These are phyloP conservation scores for Sycobia sp. DNA, from an alignment of 1,140 invertebrate genomes.

Conservation along the genomic window DNA sequence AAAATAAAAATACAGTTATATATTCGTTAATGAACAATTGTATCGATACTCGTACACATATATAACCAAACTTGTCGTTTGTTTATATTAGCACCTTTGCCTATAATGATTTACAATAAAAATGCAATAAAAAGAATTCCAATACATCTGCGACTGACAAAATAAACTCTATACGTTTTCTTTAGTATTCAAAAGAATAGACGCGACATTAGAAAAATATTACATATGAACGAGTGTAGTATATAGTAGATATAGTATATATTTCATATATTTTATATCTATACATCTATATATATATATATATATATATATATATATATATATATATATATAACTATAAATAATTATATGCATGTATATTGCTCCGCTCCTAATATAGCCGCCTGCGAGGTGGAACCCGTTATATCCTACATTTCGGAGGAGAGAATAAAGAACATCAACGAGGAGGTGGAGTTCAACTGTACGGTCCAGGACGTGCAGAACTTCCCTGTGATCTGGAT, in stretches of 20 bases:
- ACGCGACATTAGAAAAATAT: neutral
- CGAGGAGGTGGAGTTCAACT: slow-evolving; percentile 25
- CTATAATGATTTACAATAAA: too few species aligned
- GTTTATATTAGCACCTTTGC: too few species aligned
- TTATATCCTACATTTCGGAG: slow-evolving; percentile 17
- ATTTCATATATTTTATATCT: neutral
- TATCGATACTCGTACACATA: too few species aligned
- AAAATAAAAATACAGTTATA: too few species aligned
- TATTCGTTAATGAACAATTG: too few species aligned
- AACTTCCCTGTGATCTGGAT: slow-evolving; percentile 21
- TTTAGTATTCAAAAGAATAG: neutral
- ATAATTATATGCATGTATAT: too few species aligned
- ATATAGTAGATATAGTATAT: neutral
- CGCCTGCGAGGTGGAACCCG: slow-evolving; percentile 9
- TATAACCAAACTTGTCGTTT: too few species aligned
- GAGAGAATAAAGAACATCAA: slow-evolving; percentile 24
- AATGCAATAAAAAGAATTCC: too few species aligned
- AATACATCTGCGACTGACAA: too few species aligned
- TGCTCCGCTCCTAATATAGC: neutral
- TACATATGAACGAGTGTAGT: neutral
- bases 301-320: too few species aligned
- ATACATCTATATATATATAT: neutral
- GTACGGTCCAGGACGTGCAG: slow-evolving; percentile 15
- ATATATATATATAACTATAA: too few species aligned
- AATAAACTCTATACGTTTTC: too few species aligned